These are phyloP conservation scores for Propsilocerus akamusi DNA, from an alignment of 1,140 invertebrate genomes.

Conservation along the genomic window DNA sequence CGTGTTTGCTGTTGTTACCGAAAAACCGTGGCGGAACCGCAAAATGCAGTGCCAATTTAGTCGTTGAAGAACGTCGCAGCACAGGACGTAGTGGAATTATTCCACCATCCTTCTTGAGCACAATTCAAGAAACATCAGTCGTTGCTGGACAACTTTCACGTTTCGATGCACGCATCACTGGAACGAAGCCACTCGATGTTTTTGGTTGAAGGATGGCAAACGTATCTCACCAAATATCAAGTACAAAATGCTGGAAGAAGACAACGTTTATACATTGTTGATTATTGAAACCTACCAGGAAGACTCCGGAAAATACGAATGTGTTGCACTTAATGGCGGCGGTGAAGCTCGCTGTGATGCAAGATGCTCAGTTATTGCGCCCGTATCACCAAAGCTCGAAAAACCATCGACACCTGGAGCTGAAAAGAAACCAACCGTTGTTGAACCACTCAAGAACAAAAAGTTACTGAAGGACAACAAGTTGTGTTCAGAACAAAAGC, in stretches of 20 bases:
- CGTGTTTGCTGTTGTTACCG: constrained; percentile 75
- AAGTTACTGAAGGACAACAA: constrained; percentile 69
- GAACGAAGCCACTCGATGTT: constrained; percentile 75
- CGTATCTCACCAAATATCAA: constrained; percentile 71
- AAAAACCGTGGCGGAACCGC: constrained; percentile 80
- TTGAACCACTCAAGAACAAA: constrained; percentile 67
- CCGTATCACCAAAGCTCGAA: constrained; percentile 36
- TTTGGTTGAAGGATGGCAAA: constrained; percentile 87
- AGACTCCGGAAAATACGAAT: constrained; percentile 79
- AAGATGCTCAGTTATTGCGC: constrained; percentile 51
- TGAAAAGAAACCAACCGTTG: constrained; percentile 58
- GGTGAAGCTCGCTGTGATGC: constrained; percentile 84
- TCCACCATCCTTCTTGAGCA: constrained; percentile 71
- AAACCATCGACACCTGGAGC: constrained; percentile 37
- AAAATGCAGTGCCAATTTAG: constrained; percentile 86
- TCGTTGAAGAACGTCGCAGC: constrained; percentile 71
- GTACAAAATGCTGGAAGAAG: constrained; percentile 77
- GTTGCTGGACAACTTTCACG: constrained; percentile 64
- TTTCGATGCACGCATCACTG: constrained; percentile 70
- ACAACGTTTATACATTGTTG: constrained; percentile 64
- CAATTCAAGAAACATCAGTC: constrained; percentile 61
- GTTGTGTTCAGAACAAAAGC: constrained; percentile 76
- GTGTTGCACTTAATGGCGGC: constrained; percentile 74
- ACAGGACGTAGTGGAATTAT: constrained; percentile 53
- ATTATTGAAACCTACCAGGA: constrained; percentile 70